Evolutionary conservation across 2,113 vertebrate species (phyloP).

Genomic region (Asarcornis scutulata): DNA sequence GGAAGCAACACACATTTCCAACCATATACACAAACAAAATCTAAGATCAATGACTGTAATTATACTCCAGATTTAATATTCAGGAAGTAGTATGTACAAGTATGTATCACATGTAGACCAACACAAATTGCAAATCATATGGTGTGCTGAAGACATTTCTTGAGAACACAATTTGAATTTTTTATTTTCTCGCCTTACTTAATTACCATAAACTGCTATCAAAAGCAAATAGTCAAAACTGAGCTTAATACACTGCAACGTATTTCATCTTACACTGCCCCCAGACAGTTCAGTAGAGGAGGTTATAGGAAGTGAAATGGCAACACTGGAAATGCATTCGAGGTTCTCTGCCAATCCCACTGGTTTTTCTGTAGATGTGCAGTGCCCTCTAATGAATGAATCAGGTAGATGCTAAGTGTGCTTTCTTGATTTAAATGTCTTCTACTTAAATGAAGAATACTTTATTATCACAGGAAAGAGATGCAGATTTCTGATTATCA

Average conservation of each 20-base stretch:
- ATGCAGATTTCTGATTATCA: neutral
- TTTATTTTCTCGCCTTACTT: neutral
- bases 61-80: neutral
- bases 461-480: neutral
- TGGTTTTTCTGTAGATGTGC: neutral
- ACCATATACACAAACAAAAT: neutral
- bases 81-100: neutral
- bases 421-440: neutral
- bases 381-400: constrained; percentile 41
- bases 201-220: neutral
- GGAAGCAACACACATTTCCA: neutral
- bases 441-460: neutral
- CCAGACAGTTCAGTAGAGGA: neutral
- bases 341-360: neutral
- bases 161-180: neutral
- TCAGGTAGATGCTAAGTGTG: neutral
- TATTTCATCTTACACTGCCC: neutral
- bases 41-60: neutral
- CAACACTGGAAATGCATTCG: neutral
- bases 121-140: neutral
- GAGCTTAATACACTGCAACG: neutral
- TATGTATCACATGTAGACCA: neutral
- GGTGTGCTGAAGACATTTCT: neutral
- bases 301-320: neutral
- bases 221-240: neutral